phyloP scores from a whole-genome alignment of 2,113 vertebrate species.

The Clarias gariepinus region DNA sequence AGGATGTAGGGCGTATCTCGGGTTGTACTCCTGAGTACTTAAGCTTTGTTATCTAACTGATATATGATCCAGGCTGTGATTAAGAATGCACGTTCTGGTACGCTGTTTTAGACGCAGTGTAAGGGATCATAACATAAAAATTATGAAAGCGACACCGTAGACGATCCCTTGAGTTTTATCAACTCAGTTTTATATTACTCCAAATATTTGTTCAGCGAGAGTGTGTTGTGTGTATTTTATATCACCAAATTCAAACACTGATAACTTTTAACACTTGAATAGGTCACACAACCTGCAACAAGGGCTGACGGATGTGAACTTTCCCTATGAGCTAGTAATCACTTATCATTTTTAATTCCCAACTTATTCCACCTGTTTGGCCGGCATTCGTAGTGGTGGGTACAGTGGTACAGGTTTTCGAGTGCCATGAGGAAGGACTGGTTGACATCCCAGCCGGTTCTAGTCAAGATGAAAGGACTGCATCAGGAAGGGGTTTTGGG shows the following conservation, averaged over 20 bases:
- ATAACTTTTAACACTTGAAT: not conserved
- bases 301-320: not conserved
- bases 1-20: not conserved
- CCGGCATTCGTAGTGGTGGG: too few species aligned
- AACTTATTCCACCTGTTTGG: not conserved
- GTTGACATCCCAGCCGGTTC: too few species aligned
- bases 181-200: not conserved
- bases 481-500: too few species aligned
- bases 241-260: not conserved
- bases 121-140: not conserved
- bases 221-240: not conserved
- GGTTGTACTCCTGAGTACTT: not conserved
- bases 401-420: too few species aligned
- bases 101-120: not conserved
- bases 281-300: not conserved
- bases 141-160: not conserved
- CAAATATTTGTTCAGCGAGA: not conserved
- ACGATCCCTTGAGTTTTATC: not conserved
- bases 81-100: conserved; percentile 8
- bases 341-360: not conserved
- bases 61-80: not conserved
- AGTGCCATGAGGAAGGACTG: too few species aligned
- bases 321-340: not conserved
- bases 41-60: conserved; percentile 1
- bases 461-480: too few species aligned